phyloP scores from a whole-genome alignment of 2,888 invertebrate genomes.

The Chironomus riparius region DNA sequence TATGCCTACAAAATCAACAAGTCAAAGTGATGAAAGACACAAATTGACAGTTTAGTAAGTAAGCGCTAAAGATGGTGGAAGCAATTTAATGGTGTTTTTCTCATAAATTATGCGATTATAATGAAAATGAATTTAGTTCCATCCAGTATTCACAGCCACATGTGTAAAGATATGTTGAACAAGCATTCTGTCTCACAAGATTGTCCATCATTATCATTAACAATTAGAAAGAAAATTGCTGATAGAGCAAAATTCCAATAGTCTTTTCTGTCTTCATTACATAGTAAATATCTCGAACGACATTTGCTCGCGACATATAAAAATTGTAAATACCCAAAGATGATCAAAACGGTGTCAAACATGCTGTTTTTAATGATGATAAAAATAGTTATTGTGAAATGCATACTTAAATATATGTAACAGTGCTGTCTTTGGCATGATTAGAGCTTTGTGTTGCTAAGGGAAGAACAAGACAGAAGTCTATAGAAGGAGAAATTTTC shows the following conservation, averaged over 20 bases:
- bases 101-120: constrained; percentile 9
- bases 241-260: neutral
- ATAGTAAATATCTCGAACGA: neutral
- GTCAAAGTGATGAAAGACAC: no score
- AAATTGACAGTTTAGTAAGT: neutral
- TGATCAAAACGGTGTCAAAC: neutral
- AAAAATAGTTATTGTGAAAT: neutral
- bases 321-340: neutral
- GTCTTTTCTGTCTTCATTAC: neutral
- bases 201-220: neutral
- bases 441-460: neutral
- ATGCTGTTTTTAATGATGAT: neutral
- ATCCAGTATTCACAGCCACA: neutral
- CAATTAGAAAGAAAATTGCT: neutral
- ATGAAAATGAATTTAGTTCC: constrained; percentile 2
- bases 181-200: neutral
- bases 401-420: neutral
- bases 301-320: neutral
- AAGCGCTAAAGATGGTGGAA: neutral
- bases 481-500: neutral
- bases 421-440: neutral
- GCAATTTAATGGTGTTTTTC: neutral
- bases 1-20: no score
- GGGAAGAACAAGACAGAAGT: neutral
- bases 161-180: neutral